A percentile compares a stretch with the other conserved stretches of the same genome.
Conservation (phyloP, 1,140 invertebrate genomes). For the Homarus americanus region DNA sequence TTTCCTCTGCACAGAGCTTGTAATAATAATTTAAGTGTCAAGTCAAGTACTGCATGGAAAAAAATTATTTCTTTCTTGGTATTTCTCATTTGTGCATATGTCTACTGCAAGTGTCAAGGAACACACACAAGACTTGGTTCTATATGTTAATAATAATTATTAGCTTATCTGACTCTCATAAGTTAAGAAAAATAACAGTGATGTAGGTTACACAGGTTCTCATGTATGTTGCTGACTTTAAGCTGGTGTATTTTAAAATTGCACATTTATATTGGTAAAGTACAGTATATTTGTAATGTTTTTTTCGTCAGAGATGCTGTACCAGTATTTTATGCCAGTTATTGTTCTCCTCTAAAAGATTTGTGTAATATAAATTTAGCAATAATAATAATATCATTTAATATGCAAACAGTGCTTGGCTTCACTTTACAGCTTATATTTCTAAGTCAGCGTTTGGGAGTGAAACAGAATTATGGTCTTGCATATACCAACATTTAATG, state of each 20-base stretch:
- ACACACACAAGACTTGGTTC: not conserved
- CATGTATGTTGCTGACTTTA: not conserved
- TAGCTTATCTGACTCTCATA: not conserved
- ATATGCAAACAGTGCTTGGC: constrained; percentile 3
- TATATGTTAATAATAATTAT: not conserved
- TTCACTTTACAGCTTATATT: not conserved
- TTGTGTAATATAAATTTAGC: constrained; percentile 17
- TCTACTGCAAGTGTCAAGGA: no score
- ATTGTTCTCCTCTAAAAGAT: not conserved
- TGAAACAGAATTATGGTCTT: not conserved
- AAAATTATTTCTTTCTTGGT: not conserved
- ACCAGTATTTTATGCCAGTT: not conserved
- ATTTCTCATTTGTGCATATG: not conserved
- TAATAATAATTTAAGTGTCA: not conserved
- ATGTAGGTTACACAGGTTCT: not conserved
- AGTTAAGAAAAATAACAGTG: not conserved
- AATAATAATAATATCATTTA: constrained; percentile 15
- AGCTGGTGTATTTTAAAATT: not conserved
- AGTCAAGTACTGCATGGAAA: not conserved
- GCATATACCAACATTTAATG: not conserved
- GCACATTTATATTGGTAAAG: not conserved
- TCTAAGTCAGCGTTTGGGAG: not conserved
- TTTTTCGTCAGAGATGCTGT: not conserved
- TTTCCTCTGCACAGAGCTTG: not conserved
- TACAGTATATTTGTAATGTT: not conserved